A percentile compares a stretch with the other conserved stretches of the same genome.
Conservation (phyloP, 2,113 vertebrate genomes). For the Brachyhypopomus occidentalis region DNA sequence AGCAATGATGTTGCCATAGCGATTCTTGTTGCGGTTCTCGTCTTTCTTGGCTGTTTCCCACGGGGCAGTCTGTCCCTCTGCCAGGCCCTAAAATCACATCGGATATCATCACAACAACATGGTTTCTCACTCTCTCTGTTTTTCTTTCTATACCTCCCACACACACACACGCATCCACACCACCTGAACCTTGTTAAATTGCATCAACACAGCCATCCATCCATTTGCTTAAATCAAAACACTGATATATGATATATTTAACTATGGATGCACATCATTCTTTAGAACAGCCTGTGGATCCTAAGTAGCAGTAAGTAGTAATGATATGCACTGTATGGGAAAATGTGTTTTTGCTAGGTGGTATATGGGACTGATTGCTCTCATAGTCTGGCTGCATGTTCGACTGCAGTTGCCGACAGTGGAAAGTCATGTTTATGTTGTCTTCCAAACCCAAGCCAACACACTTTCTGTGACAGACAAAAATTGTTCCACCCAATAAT, state of each 20-base stretch:
- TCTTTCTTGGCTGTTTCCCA: constrained; percentile 98
- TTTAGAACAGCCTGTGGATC: too few relatives aligned
- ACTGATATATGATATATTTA: too few relatives aligned
- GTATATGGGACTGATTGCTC: too few relatives aligned
- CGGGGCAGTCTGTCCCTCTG: constrained; percentile 93
- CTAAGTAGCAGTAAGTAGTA: neutral
- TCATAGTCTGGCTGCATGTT: neutral
- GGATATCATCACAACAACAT: constrained; percentile 32
- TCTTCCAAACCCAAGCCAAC: constrained; percentile 16
- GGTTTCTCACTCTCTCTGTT: too few relatives aligned
- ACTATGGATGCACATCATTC: too few relatives aligned
- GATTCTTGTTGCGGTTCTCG: constrained; percentile 96
- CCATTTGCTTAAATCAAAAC: too few relatives aligned
- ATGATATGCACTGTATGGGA: neutral
- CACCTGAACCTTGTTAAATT: neutral
- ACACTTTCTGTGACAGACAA: constrained; percentile 25
- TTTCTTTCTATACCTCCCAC: neutral
- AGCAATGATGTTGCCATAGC: constrained; percentile 98
- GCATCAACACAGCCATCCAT: neutral
- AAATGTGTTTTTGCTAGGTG: neutral
- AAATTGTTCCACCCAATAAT: neutral
- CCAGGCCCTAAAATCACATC: constrained; percentile 80
- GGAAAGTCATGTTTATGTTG: neutral
- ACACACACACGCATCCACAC: constrained; percentile 1
- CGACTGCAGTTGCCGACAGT: neutral